A percentile compares a stretch with the other conserved stretches of the same genome.
These are phyloP conservation scores for Scrobipalpa costella DNA, from an alignment of 2,888 invertebrate species.

Conservation along the genomic window DNA sequence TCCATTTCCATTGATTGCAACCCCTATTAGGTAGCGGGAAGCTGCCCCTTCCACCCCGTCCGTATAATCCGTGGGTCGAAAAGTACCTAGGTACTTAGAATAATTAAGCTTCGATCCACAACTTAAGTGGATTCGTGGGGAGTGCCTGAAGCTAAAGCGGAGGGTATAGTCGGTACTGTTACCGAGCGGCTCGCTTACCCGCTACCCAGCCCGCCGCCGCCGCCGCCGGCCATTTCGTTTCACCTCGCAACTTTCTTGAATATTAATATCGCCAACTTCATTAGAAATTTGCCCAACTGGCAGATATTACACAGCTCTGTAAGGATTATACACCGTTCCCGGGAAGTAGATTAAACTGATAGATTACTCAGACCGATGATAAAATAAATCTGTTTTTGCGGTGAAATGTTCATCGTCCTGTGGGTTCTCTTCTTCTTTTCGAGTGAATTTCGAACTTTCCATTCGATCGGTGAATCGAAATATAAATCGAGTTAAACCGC, in stretches of 20 bases:
- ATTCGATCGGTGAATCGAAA: too few relatives aligned
- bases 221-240: constrained; percentile 10
- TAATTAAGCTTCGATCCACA: constrained; percentile 37
- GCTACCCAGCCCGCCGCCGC: constrained; percentile 29
- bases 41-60: too few relatives aligned
- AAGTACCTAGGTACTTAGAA: constrained; percentile 22
- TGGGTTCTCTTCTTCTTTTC: too few relatives aligned
- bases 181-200: constrained; percentile 35
- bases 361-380: constrained; percentile 8
- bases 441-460: too few relatives aligned
- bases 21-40: too few relatives aligned
- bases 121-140: constrained; percentile 57
- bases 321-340: constrained; percentile 62
- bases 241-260: constrained; percentile 48
- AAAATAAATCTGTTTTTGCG: constrained; percentile 13
- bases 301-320: constrained; percentile 55
- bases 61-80: not conserved
- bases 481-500: too few relatives aligned
- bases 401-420: not conserved
- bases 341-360: constrained; percentile 47
- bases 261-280: constrained; percentile 67
- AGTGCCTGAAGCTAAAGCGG: not conserved
- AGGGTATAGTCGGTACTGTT: not conserved
- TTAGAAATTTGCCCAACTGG: constrained; percentile 56
- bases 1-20: too few relatives aligned